phyloP scores from a whole-genome alignment of 2,113 vertebrate genomes.

The Atrichornis clamosus region DNA sequence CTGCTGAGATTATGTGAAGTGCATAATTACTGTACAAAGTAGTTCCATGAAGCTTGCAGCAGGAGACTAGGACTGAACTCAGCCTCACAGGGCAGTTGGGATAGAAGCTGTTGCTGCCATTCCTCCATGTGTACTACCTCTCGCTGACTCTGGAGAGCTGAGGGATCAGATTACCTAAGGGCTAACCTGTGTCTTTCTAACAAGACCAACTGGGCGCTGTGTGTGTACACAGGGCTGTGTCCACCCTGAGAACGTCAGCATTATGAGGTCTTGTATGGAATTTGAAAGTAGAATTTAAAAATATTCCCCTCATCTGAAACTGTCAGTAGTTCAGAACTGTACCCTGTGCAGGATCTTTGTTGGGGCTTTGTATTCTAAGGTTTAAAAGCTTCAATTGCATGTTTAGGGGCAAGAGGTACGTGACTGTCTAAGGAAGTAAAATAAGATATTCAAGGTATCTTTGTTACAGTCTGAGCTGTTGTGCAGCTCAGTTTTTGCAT shows the following conservation, averaged over 20 bases:
- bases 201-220: neutral
- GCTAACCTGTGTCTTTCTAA: neutral
- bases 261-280: neutral
- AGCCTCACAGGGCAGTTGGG: neutral
- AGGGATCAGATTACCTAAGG: rapidly evolving
- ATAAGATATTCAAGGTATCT: too few species aligned
- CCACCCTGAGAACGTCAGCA: neutral
- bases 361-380: neutral
- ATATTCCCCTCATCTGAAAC: neutral
- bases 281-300: neutral
- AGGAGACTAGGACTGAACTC: neutral
- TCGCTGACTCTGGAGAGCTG: neutral
- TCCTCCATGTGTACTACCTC: rapidly evolving
- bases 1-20: neutral
- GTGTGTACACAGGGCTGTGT: neutral
- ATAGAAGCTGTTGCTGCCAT: neutral
- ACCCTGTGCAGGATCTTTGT: too few species aligned
- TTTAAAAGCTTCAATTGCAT: neutral
- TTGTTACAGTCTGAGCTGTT: neutral
- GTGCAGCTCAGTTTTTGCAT: neutral
- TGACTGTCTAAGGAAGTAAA: neutral
- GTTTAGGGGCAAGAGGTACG: neutral
- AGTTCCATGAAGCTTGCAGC: neutral
- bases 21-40: neutral
- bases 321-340: neutral